A percentile compares a stretch with the other conserved stretches of the same genome.
These are phyloP conservation scores for Epirrita christyi DNA, from an alignment of 2,888 invertebrate genomes.

Conservation along the genomic window DNA sequence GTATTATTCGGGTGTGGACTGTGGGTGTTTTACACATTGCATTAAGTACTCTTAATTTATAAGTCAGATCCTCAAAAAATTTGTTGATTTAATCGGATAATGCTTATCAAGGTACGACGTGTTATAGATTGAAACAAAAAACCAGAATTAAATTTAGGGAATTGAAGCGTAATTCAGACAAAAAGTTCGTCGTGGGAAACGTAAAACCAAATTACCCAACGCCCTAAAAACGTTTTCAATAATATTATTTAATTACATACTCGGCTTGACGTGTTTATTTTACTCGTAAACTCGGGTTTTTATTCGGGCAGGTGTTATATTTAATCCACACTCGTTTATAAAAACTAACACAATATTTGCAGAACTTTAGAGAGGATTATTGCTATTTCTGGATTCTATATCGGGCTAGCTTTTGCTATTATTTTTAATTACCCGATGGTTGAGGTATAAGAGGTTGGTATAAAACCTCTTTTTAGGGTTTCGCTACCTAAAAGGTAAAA, in stretches of 20 bases:
- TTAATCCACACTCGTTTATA: background rate
- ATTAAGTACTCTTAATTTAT: no score
- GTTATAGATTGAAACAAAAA: no score
- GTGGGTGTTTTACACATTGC: no score
- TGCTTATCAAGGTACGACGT: no score
- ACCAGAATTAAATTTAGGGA: no score
- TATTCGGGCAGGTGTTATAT: background rate
- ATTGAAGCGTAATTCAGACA: no score
- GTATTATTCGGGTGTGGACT: no score
- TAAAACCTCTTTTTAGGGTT: no score
- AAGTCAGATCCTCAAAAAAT: no score
- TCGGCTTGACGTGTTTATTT: constrained; percentile 9
- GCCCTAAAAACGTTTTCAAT: background rate
- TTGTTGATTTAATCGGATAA: no score
- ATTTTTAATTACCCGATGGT: background rate
- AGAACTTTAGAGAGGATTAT: constrained; percentile 3
- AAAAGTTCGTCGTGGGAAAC: background rate
- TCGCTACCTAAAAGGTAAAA: no score
- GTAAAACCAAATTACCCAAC: background rate
- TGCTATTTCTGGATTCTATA: constrained; percentile 9
- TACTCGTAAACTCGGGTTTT: constrained; percentile 3
- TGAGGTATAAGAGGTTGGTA: no score
- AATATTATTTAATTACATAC: background rate
- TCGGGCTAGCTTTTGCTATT: background rate
- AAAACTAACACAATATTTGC: constrained; percentile 8